Conservation (phyloP, 1,140 invertebrate genomes). For the Ooceraea biroi region DNA sequence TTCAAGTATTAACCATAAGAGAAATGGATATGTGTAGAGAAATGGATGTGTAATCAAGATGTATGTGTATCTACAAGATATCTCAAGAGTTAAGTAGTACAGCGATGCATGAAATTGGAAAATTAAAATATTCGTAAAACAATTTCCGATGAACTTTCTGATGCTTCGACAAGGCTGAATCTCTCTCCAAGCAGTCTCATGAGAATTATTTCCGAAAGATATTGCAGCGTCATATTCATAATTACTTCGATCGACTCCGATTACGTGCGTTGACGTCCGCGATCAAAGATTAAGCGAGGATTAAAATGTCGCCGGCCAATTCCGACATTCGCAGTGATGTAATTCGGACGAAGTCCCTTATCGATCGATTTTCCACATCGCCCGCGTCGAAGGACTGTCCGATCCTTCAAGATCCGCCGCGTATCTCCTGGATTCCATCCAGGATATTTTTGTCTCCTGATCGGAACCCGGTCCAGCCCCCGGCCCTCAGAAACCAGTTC, state of each 20-base stretch:
- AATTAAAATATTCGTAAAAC: background rate
- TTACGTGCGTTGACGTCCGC: background rate
- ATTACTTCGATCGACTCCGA: background rate
- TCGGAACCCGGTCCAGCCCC: slow-evolving; percentile 27
- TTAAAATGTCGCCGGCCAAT: slow-evolving; percentile 14
- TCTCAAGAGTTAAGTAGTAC: background rate
- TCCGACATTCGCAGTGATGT: background rate
- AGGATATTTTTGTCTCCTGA: slow-evolving; percentile 17
- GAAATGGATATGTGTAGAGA: too few relatives aligned
- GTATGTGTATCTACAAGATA: background rate
- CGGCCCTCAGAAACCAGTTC: slow-evolving; percentile 76
- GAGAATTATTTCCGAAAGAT: background rate
- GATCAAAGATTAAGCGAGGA: background rate
- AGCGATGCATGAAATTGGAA: background rate
- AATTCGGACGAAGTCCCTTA: slow-evolving; percentile 24
- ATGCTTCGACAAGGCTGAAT: background rate
- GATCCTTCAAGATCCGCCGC: slow-evolving; percentile 18
- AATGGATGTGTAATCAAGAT: background rate
- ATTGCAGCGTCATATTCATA: background rate
- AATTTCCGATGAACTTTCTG: background rate
- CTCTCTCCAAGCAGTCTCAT: too few relatives aligned
- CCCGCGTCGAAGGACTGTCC: background rate
- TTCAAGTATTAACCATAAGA: background rate
- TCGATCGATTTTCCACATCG: slow-evolving; percentile 35
- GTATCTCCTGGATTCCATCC: slow-evolving; percentile 57